Conservation (phyloP, 2,797 vertebrate species). For the Hippopotamyrus pictus region DNA sequence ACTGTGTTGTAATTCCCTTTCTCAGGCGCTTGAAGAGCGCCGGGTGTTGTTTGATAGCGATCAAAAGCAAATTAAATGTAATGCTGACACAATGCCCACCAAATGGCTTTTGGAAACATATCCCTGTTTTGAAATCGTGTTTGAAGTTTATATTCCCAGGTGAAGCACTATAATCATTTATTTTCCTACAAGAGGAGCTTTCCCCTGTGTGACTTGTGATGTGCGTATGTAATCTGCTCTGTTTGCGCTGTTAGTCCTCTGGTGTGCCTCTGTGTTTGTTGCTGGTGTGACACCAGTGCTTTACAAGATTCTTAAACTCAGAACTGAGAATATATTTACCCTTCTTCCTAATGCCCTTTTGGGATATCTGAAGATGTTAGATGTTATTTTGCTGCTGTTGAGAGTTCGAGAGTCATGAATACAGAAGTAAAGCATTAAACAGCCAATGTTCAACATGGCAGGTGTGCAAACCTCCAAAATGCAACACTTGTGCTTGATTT, state of each 20-base stretch:
- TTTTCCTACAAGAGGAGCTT: not conserved
- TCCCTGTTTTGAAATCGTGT: not conserved
- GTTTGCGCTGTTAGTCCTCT: not conserved
- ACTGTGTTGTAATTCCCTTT: not conserved
- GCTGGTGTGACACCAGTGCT: not conserved
- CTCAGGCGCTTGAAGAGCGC: not conserved
- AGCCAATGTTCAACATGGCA: not conserved
- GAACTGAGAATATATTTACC: not conserved
- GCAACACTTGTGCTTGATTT: not conserved
- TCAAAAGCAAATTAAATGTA: conserved; percentile 1
- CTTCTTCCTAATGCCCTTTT: not conserved
- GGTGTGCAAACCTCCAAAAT: not conserved
- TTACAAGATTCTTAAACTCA: not conserved
- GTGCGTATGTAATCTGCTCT: not conserved
- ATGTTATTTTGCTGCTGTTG: not conserved
- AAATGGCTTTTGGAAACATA: not conserved
- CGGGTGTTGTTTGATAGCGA: not conserved
- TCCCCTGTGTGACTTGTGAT: not conserved
- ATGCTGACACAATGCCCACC: conserved; percentile 1
- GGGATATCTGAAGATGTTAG: not conserved
- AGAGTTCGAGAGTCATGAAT: not conserved
- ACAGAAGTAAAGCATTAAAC: not conserved
- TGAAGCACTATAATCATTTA: not conserved
- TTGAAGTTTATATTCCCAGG: not conserved
- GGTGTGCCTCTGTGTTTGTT: not conserved